Percentiles rank a stretch among this genome's conserved stretches.
These are phyloP conservation scores for Caenorhabditis briggsae DNA, from an alignment of 1,140 invertebrate genomes.

Conservation along the genomic window DNA sequence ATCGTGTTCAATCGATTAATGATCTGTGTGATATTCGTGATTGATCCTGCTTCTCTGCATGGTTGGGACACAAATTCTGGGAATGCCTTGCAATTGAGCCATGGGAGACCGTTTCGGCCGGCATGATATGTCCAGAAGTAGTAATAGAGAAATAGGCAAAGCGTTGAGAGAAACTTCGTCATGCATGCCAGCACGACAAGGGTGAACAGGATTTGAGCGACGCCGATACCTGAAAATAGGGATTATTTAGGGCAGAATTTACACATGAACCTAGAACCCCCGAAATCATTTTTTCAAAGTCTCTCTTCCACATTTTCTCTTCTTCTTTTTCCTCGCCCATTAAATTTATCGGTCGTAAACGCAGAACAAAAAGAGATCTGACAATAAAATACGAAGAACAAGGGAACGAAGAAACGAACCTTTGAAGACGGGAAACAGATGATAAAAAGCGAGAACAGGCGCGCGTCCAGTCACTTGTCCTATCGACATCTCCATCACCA, in stretches of 20 bases:
- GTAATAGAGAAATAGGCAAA: conserved; percentile 75
- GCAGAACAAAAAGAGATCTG: too few relatives aligned
- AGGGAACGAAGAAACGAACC: conserved; percentile 57
- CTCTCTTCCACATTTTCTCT: too few relatives aligned
- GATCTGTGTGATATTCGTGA: conserved; percentile 63
- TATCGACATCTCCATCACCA: conserved; percentile 74
- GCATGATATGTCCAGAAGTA: conserved; percentile 75
- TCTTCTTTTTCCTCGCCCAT: not conserved
- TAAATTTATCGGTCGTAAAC: conserved; percentile 7
- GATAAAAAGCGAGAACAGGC: conserved; percentile 75
- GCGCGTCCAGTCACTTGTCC: conserved; percentile 77
- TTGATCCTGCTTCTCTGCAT: conserved; percentile 68
- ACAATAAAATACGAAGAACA: not conserved
- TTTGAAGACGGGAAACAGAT: conserved; percentile 76
- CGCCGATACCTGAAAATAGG: conserved; percentile 71
- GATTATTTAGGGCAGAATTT: not conserved
- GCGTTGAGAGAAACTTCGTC: conserved; percentile 70
- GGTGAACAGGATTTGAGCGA: conserved; percentile 76
- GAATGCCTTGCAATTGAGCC: conserved; percentile 75
- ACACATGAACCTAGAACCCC: too few relatives aligned
- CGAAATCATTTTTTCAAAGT: too few relatives aligned
- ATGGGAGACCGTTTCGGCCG: conserved; percentile 75
- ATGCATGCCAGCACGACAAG: conserved; percentile 71
- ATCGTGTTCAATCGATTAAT: conserved; percentile 66
- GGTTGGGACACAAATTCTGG: conserved; percentile 73